phyloP scores from a whole-genome alignment of 2,113 vertebrate genomes.

The Paramisgurnus dabryanus region DNA sequence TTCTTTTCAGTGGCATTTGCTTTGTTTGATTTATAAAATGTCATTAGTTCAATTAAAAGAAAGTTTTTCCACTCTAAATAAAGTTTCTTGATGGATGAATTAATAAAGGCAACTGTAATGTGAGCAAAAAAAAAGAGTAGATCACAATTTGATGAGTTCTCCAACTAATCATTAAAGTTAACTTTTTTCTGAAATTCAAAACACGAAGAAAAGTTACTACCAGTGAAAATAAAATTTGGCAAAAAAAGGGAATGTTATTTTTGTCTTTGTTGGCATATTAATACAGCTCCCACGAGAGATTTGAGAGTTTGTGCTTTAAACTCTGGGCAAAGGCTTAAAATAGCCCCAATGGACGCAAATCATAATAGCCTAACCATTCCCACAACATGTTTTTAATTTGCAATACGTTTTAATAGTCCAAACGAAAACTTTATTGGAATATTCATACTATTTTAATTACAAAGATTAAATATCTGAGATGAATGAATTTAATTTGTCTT shows the following conservation, averaged over 20 bases:
- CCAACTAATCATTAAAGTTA: neutral
- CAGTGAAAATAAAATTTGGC: neutral
- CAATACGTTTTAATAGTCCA: slow-evolving; percentile 14
- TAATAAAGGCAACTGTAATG: neutral
- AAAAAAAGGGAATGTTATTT: neutral
- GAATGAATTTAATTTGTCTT: neutral
- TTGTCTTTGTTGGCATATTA: neutral
- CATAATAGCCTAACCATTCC: neutral
- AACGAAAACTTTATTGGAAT: slow-evolving; percentile 8
- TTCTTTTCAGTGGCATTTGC: neutral
- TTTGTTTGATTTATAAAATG: neutral
- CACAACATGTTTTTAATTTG: neutral
- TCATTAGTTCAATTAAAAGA: neutral
- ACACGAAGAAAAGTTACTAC: neutral
- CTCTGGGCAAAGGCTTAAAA: slow-evolving; percentile 18
- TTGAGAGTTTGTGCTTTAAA: slow-evolving; percentile 12
- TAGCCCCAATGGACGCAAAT: neutral
- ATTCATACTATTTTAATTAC: slow-evolving; percentile 1
- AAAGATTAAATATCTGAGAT: neutral
- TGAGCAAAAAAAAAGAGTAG: neutral
- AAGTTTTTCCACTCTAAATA: neutral
- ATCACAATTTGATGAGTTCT: neutral
- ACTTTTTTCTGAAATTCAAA: neutral
- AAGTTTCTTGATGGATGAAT: neutral
- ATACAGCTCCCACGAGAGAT: neutral